These are phyloP conservation scores for Anser brachyrhynchus DNA, from an alignment of 2,113 vertebrate species.

Conservation along the genomic window DNA sequence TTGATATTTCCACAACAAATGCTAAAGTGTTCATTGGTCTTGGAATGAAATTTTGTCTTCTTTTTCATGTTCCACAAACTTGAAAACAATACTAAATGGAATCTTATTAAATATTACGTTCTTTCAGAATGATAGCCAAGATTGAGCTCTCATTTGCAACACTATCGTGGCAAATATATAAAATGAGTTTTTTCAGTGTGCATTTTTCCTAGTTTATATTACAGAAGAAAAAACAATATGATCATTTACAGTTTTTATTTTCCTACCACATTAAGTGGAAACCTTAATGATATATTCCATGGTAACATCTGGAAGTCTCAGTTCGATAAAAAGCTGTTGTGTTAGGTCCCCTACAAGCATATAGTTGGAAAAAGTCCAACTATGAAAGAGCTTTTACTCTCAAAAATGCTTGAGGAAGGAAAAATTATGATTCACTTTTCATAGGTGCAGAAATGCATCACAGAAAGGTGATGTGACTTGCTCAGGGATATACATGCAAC, in stretches of 20 bases:
- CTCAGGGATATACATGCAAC: constrained; percentile 14
- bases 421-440: constrained; percentile 18
- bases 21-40: not conserved
- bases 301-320: constrained; percentile 27
- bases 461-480: constrained; percentile 36
- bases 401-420: not conserved
- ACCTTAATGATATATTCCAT: not conserved
- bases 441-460: constrained; percentile 1
- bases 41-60: not conserved
- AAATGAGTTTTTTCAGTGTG: not conserved
- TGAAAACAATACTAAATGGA: constrained; percentile 3
- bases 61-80: not conserved
- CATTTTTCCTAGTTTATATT: not conserved
- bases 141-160: not conserved
- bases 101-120: not conserved
- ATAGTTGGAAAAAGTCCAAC: not conserved
- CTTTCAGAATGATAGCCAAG: not conserved
- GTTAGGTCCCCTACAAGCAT: not conserved
- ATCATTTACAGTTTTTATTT: not conserved
- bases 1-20: not conserved
- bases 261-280: not conserved
- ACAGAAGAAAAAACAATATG: not conserved
- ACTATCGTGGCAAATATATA: not conserved
- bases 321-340: not conserved
- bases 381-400: not conserved